Base-by-base conservation (phyloP, 1,140 invertebrate genomes). In the Halictus rubicundus region DNA sequence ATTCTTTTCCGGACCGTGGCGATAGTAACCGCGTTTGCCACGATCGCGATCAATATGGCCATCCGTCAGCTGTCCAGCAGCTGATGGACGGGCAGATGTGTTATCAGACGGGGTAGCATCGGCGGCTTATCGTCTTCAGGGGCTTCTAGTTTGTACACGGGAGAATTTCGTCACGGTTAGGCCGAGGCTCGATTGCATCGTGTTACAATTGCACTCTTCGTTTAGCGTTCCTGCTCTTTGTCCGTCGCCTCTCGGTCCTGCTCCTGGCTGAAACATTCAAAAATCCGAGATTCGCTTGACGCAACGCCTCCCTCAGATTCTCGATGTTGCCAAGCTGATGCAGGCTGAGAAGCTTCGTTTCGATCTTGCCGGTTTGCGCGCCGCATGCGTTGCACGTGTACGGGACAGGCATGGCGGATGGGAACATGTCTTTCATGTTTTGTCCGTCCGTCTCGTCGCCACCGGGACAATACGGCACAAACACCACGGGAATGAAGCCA, bases 401-500 rank as follows among this genome's bases (percentile, higher is more conserved):
- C 7, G 92, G 92, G 2, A 94, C 90, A 25, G 94, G 91, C n/a
- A 93, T 93, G 2, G 94, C 94, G 16, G 92, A 91, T 4, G 94
- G 94, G 88, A 95, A 95, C 68, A 94, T 94, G 59, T 93, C 91
- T 81, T 93, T 92, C 59, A 94, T 93, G 39, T 88, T 92, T 72
- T 93, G 88, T 80, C 92, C 91, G 52, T 93, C 90, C 7, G 88
- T 88, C 8, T 86, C 80, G 65, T 37, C 92, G 37, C 93, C 94
- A 32, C 93, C 94, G 1, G 94, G 94, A 84, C 95, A 95, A 82
- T 93, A 94, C 2, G 95, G 95, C 66, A 94, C 92, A 80, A 95
- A 95, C 4, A 95, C 91, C 10, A 95, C 94, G 6, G 95, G 95
- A 42, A 95, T 92, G 81, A 94, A 95, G 60, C 94, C 95, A 42